Percentiles rank a stretch among this genome's conserved stretches.
These are phyloP conservation scores for Diuraphis noxia DNA, from an alignment of 1,140 invertebrate species.

Conservation along the genomic window DNA sequence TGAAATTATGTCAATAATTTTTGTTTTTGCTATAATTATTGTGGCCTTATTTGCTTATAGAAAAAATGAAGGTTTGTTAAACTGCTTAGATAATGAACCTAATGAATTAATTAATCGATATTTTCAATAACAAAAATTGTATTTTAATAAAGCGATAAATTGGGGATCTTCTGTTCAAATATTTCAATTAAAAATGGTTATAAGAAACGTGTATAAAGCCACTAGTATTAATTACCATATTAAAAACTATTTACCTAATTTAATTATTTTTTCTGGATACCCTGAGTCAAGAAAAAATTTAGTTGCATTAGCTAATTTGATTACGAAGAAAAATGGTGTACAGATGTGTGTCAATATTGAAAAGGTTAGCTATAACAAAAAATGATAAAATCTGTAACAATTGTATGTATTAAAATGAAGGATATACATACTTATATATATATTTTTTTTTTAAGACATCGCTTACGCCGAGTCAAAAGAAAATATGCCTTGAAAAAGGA, in stretches of 20 bases:
- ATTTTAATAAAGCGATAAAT: conserved; percentile 68
- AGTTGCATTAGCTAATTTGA: conserved; percentile 85
- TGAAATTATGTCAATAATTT: conserved; percentile 86
- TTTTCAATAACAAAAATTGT: neutral
- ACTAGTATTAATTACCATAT: conserved; percentile 88
- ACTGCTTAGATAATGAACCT: neutral
- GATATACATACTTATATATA: too few relatives aligned
- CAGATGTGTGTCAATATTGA: conserved; percentile 87
- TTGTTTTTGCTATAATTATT: conserved; percentile 82
- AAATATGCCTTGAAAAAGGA: neutral
- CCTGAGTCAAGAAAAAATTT: conserved; percentile 81
- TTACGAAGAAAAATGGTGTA: conserved; percentile 90
- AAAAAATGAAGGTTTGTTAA: conserved; percentile 77
- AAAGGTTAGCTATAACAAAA: conserved; percentile 64
- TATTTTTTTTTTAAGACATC: neutral
- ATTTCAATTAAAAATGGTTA: conserved; percentile 90
- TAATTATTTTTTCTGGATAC: conserved; percentile 82
- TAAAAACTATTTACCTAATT: conserved; percentile 92
- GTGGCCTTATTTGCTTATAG: conserved; percentile 89
- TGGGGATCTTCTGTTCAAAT: conserved; percentile 98
- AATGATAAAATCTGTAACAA: neutral
- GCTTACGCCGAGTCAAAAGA: neutral
- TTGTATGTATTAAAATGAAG: neutral
- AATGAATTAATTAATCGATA: conserved; percentile 60
- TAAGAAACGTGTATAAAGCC: conserved; percentile 78